Conservation (phyloP, 1,140 invertebrate species). For the Ostrea edulis region DNA sequence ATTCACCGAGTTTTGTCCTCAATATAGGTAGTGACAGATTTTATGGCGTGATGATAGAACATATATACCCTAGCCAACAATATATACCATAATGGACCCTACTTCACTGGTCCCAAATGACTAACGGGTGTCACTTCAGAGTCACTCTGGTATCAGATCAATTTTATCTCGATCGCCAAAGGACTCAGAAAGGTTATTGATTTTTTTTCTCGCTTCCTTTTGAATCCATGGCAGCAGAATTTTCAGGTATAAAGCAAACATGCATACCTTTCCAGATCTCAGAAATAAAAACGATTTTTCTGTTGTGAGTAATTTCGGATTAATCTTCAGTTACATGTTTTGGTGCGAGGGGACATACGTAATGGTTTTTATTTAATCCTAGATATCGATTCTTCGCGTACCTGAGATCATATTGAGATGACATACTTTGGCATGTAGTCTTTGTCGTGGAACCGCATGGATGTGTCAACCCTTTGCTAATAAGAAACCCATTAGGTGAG, state of each 20-base stretch:
- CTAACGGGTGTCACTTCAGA: conserved; percentile 7
- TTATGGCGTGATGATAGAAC: conserved; percentile 50
- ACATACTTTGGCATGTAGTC: not conserved
- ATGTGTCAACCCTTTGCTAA: not conserved
- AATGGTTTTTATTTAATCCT: not conserved
- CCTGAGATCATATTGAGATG: not conserved
- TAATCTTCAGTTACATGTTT: not conserved
- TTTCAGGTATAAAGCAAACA: not conserved
- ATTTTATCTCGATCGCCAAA: not conserved
- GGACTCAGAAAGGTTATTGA: conserved; percentile 8
- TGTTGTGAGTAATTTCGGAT: not conserved
- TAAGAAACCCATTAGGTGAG: not conserved
- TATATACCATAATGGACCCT: not conserved
- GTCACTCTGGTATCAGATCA: not conserved
- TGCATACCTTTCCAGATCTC: not conserved
- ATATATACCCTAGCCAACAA: not conserved
- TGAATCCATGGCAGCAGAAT: conserved; percentile 24
- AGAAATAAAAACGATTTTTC: not conserved
- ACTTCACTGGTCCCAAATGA: not conserved
- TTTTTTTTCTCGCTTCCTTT: conserved; percentile 2
- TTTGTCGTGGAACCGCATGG: not conserved
- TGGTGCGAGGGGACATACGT: not conserved
- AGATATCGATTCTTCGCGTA: not conserved
- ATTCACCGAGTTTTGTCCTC: no score
- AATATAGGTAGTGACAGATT: no score